These are phyloP conservation scores for Homarus americanus DNA, from an alignment of 1,140 invertebrate species.

Conservation along the genomic window DNA sequence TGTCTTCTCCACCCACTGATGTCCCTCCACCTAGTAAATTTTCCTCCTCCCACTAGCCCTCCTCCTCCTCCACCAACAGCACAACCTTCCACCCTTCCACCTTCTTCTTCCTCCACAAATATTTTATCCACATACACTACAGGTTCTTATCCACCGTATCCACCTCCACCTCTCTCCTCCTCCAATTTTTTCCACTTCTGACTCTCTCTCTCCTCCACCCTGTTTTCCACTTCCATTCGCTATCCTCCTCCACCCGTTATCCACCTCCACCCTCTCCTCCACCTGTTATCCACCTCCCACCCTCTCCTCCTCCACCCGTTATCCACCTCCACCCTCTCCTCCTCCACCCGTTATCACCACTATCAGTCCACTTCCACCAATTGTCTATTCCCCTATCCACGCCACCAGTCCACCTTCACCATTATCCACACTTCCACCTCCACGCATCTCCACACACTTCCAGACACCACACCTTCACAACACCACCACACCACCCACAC, in stretches of 20 bases:
- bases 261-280: background rate
- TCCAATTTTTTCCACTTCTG: too few species aligned
- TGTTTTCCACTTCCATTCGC: background rate
- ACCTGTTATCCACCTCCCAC: background rate
- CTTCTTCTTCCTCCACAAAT: too few species aligned
- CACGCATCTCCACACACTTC: background rate
- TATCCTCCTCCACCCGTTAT: too few species aligned
- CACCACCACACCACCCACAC: background rate
- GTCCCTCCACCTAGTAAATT: too few species aligned
- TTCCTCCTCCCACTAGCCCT: too few species aligned
- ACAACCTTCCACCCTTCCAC: too few species aligned
- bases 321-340: background rate
- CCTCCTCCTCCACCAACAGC: too few species aligned
- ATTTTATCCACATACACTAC: too few species aligned
- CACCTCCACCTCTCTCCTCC: background rate
- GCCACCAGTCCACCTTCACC: too few species aligned
- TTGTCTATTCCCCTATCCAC: too few species aligned
- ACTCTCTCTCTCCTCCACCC: background rate
- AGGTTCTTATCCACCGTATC: background rate
- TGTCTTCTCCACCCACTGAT: too few species aligned
- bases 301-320: too few species aligned
- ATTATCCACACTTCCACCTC: constrained; percentile 5
- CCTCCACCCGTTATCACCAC: background rate
- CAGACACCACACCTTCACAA: background rate
- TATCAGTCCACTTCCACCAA: background rate